These are phyloP conservation scores for Linepithema humile DNA, from an alignment of 1,140 invertebrate species.

Conservation along the genomic window DNA sequence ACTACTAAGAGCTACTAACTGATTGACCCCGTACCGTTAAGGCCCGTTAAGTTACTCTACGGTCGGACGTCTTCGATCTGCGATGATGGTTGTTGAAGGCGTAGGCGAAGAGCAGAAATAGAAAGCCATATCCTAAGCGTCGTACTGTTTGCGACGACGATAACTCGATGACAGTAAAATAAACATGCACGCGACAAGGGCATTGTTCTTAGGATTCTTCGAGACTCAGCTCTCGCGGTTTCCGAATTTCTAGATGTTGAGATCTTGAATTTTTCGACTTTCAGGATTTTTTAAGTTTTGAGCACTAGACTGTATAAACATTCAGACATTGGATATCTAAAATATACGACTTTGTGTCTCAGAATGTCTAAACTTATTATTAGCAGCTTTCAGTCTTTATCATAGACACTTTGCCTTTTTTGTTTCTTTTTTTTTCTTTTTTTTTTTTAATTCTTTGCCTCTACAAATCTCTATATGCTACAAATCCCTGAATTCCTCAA, in stretches of 20 bases:
- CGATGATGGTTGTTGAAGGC: not conserved
- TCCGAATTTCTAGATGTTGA: not conserved
- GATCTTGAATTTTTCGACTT: not conserved
- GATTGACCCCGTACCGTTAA: slow-evolving; percentile 67
- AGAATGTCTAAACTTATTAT: not conserved
- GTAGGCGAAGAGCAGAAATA: slow-evolving; percentile 29
- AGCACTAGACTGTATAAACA: not conserved
- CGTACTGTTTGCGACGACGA: not conserved
- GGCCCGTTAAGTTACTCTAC: slow-evolving; percentile 60
- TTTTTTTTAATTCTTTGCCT: no score
- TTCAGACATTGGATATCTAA: not conserved
- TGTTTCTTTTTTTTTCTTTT: not conserved
- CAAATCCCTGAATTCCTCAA: not conserved
- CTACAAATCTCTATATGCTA: not conserved
- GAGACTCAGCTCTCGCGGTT: not conserved
- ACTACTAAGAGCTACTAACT: slow-evolving; percentile 65
- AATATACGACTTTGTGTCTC: no score
- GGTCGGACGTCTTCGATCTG: slow-evolving; percentile 60
- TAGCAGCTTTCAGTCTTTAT: not conserved
- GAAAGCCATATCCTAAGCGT: slow-evolving; percentile 7
- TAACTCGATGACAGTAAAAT: not conserved
- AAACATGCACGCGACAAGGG: not conserved
- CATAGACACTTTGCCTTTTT: not conserved
- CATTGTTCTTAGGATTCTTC: not conserved
- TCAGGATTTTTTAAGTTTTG: not conserved